Evolutionary conservation across 2,888 invertebrate genomes (phyloP).

Genomic region (Odontocolon sp.): DNA sequence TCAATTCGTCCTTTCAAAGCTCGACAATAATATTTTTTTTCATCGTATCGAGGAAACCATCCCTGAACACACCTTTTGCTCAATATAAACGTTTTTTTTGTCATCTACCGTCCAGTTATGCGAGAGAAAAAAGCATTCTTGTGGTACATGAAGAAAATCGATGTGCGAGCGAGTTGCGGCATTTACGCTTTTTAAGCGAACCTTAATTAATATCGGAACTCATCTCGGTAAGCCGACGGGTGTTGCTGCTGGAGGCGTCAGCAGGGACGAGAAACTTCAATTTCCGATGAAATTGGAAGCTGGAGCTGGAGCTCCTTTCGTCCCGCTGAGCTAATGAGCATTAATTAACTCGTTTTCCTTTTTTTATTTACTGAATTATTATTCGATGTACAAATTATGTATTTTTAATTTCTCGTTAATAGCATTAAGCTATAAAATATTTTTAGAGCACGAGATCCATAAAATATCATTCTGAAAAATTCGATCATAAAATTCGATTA

Average conservation of each 20-base stretch:
- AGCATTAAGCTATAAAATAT: no score
- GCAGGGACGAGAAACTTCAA: slow-evolving; percentile 51
- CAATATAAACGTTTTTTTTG: no score
- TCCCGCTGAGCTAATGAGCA: slow-evolving; percentile 58
- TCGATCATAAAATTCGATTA: not conserved
- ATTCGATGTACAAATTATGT: not conserved
- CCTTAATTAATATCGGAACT: slow-evolving; percentile 61
- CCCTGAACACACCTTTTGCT: no score
- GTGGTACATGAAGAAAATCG: not conserved
- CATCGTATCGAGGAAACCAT: no score
- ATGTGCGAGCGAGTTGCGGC: not conserved
- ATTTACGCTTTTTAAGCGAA: slow-evolving; percentile 54
- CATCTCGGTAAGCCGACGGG: slow-evolving; percentile 51
- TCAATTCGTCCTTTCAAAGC: slow-evolving; percentile 6
- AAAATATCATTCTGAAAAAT: not conserved
- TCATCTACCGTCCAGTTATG: slow-evolving; percentile 11
- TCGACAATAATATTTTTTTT: slow-evolving; percentile 1
- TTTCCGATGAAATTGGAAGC: slow-evolving; percentile 59
- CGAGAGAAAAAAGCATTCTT: slow-evolving; percentile 11
- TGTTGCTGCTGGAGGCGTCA: slow-evolving; percentile 18
- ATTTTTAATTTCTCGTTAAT: no score
- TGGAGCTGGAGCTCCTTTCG: slow-evolving; percentile 14
- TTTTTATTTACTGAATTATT: not conserved
- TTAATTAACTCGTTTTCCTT: slow-evolving; percentile 55
- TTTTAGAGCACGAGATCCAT: not conserved